phyloP scores from a whole-genome alignment of 2,888 invertebrate genomes.

The Drosophila hamatofila region DNA sequence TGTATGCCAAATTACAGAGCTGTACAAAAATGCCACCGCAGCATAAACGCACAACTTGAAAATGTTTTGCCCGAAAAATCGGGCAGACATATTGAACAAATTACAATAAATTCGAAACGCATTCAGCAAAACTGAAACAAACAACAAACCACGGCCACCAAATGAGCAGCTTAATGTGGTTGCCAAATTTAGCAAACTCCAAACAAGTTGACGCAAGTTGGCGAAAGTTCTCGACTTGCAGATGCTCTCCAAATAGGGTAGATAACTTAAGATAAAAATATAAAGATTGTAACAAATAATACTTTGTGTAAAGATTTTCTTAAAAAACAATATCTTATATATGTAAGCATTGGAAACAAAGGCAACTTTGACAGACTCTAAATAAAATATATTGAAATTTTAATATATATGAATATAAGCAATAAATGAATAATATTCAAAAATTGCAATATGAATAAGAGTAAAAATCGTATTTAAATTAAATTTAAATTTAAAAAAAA shows the following conservation, averaged over 20 bases:
- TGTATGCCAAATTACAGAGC: slow-evolving; percentile 22
- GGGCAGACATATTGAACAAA: slow-evolving; percentile 44
- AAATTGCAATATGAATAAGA: too few relatives aligned
- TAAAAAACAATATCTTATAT: too few relatives aligned
- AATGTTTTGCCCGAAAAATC: slow-evolving; percentile 25
- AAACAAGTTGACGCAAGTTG: not conserved
- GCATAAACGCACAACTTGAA: slow-evolving; percentile 22
- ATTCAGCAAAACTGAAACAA: slow-evolving; percentile 27
- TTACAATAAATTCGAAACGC: slow-evolving; percentile 47
- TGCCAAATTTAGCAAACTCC: slow-evolving; percentile 20
- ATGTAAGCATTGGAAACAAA: too few relatives aligned
- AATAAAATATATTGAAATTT: too few relatives aligned
- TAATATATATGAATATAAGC: too few relatives aligned
- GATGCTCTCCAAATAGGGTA: slow-evolving; percentile 8
- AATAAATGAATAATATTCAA: too few relatives aligned
- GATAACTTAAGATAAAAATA: too few relatives aligned
- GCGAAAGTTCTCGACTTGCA: not conserved
- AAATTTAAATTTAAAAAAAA: too few relatives aligned
- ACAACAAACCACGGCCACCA: slow-evolving; percentile 42
- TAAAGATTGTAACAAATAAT: too few relatives aligned
- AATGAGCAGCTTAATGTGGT: slow-evolving; percentile 41
- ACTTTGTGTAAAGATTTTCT: too few relatives aligned
- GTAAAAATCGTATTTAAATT: too few relatives aligned
- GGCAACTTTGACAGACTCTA: too few relatives aligned
- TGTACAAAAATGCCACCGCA: slow-evolving; percentile 20